A percentile compares a stretch with the other conserved stretches of the same genome.
phyloP scores from a whole-genome alignment of 2,113 vertebrate species.

The Smithornis capensis region DNA sequence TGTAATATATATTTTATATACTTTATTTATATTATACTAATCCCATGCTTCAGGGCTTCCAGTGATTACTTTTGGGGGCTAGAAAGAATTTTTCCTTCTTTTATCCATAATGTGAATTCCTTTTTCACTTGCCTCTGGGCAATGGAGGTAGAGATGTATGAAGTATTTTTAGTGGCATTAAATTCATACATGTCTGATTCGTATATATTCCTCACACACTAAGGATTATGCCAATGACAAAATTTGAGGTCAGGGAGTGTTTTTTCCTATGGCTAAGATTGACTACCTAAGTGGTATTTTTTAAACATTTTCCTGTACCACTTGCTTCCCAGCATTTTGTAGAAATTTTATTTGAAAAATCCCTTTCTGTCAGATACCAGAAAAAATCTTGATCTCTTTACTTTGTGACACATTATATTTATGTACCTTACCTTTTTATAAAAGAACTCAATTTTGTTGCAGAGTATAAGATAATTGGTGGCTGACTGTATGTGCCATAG shows the following conservation, averaged over 20 bases:
- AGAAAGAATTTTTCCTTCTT: slow-evolving; percentile 16
- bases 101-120: slow-evolving; percentile 2
- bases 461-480: not conserved
- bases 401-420: not conserved
- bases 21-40: slow-evolving; percentile 33
- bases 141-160: not conserved
- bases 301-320: not conserved
- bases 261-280: not conserved
- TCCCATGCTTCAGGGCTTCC: slow-evolving; percentile 1
- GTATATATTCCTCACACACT: not conserved
- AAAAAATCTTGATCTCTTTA: not conserved
- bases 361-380: not conserved
- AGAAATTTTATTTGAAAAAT: not conserved
- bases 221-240: not conserved
- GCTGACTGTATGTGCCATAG: not conserved
- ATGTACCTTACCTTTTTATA: not conserved
- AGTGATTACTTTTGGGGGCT: not conserved
- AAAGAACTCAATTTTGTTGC: not conserved
- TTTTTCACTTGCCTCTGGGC: not conserved
- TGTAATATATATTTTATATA: slow-evolving; percentile 48
- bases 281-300: not conserved
- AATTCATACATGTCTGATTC: not conserved
- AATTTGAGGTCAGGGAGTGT: not conserved
- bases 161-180: not conserved
- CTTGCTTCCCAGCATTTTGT: not conserved